Base-by-base conservation (phyloP, 2,113 vertebrate species). In the Heloderma charlesbogerti region DNA sequence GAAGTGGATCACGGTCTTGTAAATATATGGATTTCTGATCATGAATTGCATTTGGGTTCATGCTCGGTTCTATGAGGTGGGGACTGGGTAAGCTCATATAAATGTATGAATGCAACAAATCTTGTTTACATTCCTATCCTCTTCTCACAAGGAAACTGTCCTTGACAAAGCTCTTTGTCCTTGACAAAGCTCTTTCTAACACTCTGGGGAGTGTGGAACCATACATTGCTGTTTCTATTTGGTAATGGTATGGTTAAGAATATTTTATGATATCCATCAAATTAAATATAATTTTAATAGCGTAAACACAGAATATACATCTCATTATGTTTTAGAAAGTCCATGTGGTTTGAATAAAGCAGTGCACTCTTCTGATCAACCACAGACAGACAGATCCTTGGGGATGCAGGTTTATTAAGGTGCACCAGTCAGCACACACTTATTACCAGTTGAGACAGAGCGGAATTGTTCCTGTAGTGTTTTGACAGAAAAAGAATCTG, bases 401-500 rank as follows among this genome's bases (percentile, higher is more conserved):
- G 72, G 86, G 92, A 4, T 22, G 9, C 92, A 94, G 78, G 90
- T 95, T 95, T 95, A 95, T 92, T 94, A 94, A 95, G 93, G 93
- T 95, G 89, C 91, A 66, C 88, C 86, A 89, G 85, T 92, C 91
- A 77, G 85, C 93, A 89, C 78, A 90, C 82, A 81, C 85, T 91
- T 93, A 88, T 95, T 95, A 92, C 88, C 82, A 85, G 3, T 72
- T 78, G 81, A 83, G n/a, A 27, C 91, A 90, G 31, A 84, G 86
- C 72, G 84, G 79, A 92, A 88, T 92, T 95, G 83, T 87, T 95
- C 57, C 40, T 90, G 74, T 10, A 66, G 69, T 95, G 92, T 95
- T 96, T 96, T 95, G 95, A 96, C 94, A 96, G 95, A 91, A 96
- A 94, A 88, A 89, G 66, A 95, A 95, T 94, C 92, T 95, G 92